phyloP scores from a whole-genome alignment of 2,113 vertebrate genomes.

The Podilymbus podiceps region DNA sequence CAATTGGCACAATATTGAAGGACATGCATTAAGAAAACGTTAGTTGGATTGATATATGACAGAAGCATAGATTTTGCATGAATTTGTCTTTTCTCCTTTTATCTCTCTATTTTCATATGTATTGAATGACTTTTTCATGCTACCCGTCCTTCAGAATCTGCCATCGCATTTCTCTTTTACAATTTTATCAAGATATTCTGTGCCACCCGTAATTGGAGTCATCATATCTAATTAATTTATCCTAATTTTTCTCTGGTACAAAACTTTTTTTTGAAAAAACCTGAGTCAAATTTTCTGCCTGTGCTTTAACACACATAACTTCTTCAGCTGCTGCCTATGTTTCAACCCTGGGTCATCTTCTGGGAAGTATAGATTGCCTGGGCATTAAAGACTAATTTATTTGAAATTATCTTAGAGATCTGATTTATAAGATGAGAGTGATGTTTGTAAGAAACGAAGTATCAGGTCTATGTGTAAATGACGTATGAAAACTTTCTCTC shows the following conservation, averaged over 20 bases:
- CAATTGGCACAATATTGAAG: background rate
- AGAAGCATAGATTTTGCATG: background rate
- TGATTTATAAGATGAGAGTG: slow-evolving; percentile 22
- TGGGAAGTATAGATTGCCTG: background rate
- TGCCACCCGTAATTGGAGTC: background rate
- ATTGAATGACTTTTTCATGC: background rate
- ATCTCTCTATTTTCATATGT: background rate
- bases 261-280: background rate
- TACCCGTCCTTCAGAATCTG: background rate
- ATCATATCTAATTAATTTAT: background rate
- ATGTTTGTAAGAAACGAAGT: slow-evolving; percentile 44
- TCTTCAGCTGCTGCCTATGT: background rate
- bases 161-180: background rate
- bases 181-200: background rate
- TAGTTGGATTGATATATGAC: background rate
- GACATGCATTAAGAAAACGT: background rate
- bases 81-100: background rate
- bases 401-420: background rate
- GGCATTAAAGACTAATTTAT: background rate
- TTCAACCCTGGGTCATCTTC: background rate
- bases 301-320: background rate
- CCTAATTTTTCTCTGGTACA: background rate
- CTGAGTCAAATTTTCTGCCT: background rate
- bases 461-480: slow-evolving; percentile 27
- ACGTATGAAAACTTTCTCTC: slow-evolving; percentile 30